Percentiles rank a stretch among this genome's conserved stretches.
Conservation (phyloP, 1,140 invertebrate species). For the Drosophila nigromelanica region DNA sequence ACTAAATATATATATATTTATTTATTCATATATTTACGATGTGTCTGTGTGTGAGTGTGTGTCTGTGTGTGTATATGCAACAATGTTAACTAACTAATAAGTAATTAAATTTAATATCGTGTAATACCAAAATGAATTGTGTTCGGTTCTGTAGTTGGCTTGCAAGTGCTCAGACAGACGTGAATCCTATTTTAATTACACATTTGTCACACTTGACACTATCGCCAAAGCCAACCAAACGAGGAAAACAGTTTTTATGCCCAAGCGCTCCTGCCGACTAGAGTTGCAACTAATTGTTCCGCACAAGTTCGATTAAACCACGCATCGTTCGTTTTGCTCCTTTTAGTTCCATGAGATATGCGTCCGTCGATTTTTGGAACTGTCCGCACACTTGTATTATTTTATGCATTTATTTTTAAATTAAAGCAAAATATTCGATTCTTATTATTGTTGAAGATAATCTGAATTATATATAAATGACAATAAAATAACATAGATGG, state of each 20-base stretch:
- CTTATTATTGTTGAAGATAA: no score
- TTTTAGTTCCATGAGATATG: no score
- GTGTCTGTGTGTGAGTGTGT: no score
- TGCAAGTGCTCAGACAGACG: neutral
- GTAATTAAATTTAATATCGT: constrained; percentile 1
- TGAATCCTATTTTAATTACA: neutral
- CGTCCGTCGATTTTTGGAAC: no score
- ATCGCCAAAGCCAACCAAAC: constrained; percentile 10
- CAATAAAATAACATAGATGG: no score
- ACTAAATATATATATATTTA: neutral
- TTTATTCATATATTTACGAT: no score
- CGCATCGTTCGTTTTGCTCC: neutral
- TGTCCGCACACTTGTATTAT: no score
- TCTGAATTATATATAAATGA: no score
- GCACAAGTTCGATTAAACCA: neutral
- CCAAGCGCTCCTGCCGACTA: constrained; percentile 33
- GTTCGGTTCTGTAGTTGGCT: constrained; percentile 1
- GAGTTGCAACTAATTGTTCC: no score
- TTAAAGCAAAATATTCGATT: no score
- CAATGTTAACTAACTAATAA: neutral
- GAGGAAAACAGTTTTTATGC: constrained; percentile 5
- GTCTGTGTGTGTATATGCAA: no score
- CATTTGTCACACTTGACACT: constrained; percentile 18
- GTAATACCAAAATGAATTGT: constrained; percentile 22
- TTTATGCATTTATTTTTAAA: no score